A percentile compares a stretch with the other conserved stretches of the same genome.
These are phyloP conservation scores for Stegostoma tigrinum DNA, from an alignment of 2,113 vertebrate species.

Conservation along the genomic window DNA sequence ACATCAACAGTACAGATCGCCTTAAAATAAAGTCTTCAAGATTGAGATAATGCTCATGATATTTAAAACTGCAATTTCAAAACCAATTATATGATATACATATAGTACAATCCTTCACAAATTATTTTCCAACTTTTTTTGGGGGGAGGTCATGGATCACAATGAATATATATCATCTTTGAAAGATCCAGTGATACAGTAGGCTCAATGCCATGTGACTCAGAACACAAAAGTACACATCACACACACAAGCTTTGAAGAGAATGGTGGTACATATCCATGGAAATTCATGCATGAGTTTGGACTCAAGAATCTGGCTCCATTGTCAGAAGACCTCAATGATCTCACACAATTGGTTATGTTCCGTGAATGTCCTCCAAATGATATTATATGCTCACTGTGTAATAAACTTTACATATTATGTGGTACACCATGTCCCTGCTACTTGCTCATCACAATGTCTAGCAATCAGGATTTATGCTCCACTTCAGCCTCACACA, in stretches of 20 bases:
- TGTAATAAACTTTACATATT: too few relatives aligned
- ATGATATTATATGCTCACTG: too few relatives aligned
- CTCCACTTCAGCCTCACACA: too few relatives aligned
- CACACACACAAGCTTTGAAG: not conserved
- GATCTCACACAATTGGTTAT: too few relatives aligned
- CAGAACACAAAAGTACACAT: not conserved
- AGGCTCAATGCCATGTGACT: not conserved
- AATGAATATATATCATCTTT: not conserved
- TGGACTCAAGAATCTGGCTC: too few relatives aligned
- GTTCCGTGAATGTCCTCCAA: too few relatives aligned
- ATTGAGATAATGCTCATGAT: not conserved
- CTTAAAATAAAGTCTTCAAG: not conserved
- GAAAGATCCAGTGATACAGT: not conserved
- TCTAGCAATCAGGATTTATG: too few relatives aligned
- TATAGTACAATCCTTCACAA: not conserved
- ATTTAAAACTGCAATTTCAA: not conserved
- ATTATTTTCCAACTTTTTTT: not conserved
- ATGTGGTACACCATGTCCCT: too few relatives aligned
- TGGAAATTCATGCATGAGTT: too few relatives aligned
- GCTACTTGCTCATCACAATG: too few relatives aligned
- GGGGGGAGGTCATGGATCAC: not conserved
- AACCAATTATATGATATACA: not conserved
- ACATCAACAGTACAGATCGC: not conserved
- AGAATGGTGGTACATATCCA: not conserved
- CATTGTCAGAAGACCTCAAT: too few relatives aligned